phyloP scores from a whole-genome alignment of 2,888 invertebrate species.

The Aphodius sticticus region DNA sequence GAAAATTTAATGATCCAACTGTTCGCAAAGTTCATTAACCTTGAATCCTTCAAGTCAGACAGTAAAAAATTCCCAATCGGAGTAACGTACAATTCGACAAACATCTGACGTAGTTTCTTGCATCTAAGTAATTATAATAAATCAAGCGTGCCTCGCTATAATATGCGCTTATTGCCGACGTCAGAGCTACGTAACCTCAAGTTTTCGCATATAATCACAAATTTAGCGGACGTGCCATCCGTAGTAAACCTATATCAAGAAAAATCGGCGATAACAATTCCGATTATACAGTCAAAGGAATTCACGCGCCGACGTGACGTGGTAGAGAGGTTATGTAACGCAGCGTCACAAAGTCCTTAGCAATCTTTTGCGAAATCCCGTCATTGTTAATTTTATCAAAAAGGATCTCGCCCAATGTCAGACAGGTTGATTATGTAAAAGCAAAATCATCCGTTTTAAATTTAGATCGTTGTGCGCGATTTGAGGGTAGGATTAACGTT shows the following conservation, averaged over 20 bases:
- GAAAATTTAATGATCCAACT: background rate
- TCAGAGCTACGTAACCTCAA: background rate
- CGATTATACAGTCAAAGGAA: background rate
- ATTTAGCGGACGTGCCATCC: background rate
- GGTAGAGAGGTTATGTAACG: background rate
- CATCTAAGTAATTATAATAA: background rate
- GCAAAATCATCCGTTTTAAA: background rate
- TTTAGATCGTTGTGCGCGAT: background rate
- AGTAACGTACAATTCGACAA: background rate
- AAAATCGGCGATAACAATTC: background rate
- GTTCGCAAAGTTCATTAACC: background rate
- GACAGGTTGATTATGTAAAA: background rate
- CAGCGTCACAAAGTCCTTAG: background rate
- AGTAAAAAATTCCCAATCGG: background rate
- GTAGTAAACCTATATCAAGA: background rate
- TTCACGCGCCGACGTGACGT: background rate
- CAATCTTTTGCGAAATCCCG: background rate
- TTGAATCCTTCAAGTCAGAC: background rate
- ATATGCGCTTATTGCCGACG: background rate
- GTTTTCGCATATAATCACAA: background rate
- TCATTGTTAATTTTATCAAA: constrained; percentile 4
- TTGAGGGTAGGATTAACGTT: too few relatives aligned
- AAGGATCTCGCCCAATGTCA: background rate
- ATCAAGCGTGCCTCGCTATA: background rate
- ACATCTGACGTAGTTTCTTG: background rate